Percentiles rank a stretch among this genome's conserved stretches.
Conservation (phyloP, 2,113 vertebrate species). For the Podarcis cretensis region DNA sequence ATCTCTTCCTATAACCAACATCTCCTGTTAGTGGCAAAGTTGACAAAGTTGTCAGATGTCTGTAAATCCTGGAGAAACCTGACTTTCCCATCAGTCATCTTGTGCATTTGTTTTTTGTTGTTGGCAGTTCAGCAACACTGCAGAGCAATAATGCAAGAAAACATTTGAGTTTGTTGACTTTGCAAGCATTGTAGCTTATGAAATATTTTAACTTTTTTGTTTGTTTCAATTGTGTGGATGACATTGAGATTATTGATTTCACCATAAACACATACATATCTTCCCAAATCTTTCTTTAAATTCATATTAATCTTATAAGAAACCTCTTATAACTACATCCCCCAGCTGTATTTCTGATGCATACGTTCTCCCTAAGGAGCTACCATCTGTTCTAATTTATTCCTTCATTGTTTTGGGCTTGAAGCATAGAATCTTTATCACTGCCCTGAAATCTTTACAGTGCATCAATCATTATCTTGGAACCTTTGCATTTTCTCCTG, state of each 20-base stretch:
- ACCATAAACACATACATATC: background rate
- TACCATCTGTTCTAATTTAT: slow-evolving; percentile 76
- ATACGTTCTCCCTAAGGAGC: slow-evolving; percentile 51
- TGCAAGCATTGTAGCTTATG: background rate
- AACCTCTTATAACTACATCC: slow-evolving; percentile 59
- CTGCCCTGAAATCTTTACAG: slow-evolving; percentile 52
- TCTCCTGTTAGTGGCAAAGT: too few species aligned
- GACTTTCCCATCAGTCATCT: background rate
- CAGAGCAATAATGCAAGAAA: background rate
- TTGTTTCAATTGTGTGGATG: slow-evolving; percentile 36
- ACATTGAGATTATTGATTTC: slow-evolving; percentile 51
- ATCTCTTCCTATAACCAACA: background rate
- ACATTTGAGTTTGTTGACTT: background rate
- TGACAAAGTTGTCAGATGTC: too few species aligned
- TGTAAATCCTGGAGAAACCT: too few species aligned
- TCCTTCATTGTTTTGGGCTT: slow-evolving; percentile 70
- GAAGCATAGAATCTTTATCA: slow-evolving; percentile 67
- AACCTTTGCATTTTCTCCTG: slow-evolving; percentile 30
- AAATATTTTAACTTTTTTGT: slow-evolving; percentile 30
- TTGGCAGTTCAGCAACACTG: background rate
- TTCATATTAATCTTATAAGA: slow-evolving; percentile 61
- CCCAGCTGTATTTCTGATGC: slow-evolving; percentile 70
- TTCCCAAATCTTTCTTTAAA: slow-evolving; percentile 59
- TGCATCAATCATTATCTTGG: slow-evolving; percentile 48
- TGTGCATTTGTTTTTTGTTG: background rate